These are phyloP conservation scores for Xanthorhoe designata DNA, from an alignment of 2,888 invertebrate species.

Conservation along the genomic window DNA sequence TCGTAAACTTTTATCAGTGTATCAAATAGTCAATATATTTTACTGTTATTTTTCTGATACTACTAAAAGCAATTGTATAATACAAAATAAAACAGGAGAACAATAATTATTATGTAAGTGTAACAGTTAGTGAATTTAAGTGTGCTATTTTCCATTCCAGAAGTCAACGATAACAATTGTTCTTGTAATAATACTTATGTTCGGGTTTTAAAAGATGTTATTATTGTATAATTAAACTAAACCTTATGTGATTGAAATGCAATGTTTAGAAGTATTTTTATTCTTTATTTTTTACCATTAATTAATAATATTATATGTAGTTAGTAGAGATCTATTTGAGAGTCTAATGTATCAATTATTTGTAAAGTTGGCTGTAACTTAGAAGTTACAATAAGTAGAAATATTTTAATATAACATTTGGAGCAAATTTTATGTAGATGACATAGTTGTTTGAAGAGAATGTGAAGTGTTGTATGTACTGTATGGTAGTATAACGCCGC, in stretches of 20 bases:
- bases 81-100: slow-evolving; percentile 84
- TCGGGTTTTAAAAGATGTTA: slow-evolving; percentile 84
- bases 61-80: slow-evolving; percentile 83
- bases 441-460: slow-evolving; percentile 84
- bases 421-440: slow-evolving; percentile 85
- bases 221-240: slow-evolving; percentile 84
- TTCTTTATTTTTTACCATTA: slow-evolving; percentile 86
- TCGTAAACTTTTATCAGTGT: slow-evolving; percentile 77
- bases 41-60: slow-evolving; percentile 84
- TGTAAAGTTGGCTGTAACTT: slow-evolving; percentile 86
- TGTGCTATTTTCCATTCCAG: slow-evolving; percentile 86
- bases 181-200: slow-evolving; percentile 80
- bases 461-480: slow-evolving; percentile 72
- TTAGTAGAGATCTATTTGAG: slow-evolving; percentile 86
- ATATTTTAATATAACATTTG: slow-evolving; percentile 86
- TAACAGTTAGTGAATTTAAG: slow-evolving; percentile 86
- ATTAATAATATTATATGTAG: slow-evolving; percentile 73
- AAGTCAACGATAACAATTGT: slow-evolving; percentile 85
- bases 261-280: slow-evolving; percentile 86
- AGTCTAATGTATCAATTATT: slow-evolving; percentile 86
- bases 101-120: slow-evolving; percentile 85
- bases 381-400: slow-evolving; percentile 85
- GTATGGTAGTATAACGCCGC: slow-evolving; percentile 77
- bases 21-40: slow-evolving; percentile 80
- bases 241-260: slow-evolving; percentile 86